Evolutionary conservation across 2,888 invertebrate species (phyloP), one percentile per base, ranked within the genome.

Genomic region (Scaptomyza tumidula): DNA sequence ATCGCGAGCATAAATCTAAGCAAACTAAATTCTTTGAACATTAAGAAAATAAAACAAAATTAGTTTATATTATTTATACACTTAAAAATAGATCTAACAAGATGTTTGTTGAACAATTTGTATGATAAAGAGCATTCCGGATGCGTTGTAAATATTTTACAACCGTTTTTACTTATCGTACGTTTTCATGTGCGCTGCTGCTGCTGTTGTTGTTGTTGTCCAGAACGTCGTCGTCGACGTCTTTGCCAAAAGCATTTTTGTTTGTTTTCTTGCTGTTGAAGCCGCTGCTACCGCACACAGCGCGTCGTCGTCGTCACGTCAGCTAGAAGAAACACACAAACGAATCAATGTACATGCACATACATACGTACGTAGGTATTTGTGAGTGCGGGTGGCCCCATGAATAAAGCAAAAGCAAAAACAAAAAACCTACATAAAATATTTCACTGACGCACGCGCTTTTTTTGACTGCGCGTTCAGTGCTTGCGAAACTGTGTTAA

Each of bases 361-460:
- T 37, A 50, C 9, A 37, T 41, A 35, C 13, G 19, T 46, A 35
- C 16, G 48, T 43, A 45, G 44, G 58, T 60, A 52, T 45, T 48
- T 14, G 39, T 3, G 9, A 31, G 57, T 64, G 87, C 76, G 85
- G 81, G 81, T 82, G 81, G 87, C 60, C 81, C 59, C 57, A 44
- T 31, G 37, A 48, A 19, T 48, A 48, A 27, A 43, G 59, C 33
- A 52, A 48, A 27, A 43, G 59, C 33, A 52, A 35, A 54, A 39
- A 33, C 1, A 33, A 33, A 33, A 33, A 33, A 10, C 16, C 9
- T 9, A 58, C 41, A 53, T 33, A 29, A 44, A 77, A 66, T 56
- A 85, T 82, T 85, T 81, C 69, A 81, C 87, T 87, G 82, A 86
- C 81, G 85, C 81, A 84, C 81, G 78, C 81, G 63, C 45, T 78